Evolutionary conservation across 2,797 vertebrate species (phyloP), one percentile per base, ranked within the genome.

Genomic region (Molothrus ater): DNA sequence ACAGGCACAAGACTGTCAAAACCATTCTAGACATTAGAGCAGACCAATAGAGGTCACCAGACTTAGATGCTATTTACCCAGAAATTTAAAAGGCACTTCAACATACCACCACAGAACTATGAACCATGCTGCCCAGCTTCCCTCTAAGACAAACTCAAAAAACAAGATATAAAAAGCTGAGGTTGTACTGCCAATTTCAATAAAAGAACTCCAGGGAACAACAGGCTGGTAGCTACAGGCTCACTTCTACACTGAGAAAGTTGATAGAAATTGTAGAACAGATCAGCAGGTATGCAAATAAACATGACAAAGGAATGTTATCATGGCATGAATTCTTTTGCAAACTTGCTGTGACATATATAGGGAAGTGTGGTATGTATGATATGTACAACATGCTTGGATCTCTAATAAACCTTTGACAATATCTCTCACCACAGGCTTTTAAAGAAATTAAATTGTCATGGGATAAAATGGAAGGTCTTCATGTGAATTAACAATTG

Each of bases 391-490:
- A 20, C 8, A 31, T 31, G 14, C 42, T 21, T 72, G 31, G 59
- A 84, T 54, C 59, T 59, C 71, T 66, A 81, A 79, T 34, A 88
- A 72, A 81, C 25, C 7, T 93, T 72, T 82, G 70, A 81, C 76
- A 84, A 12, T 19, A 25, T 64, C 73, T 40, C 42, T 88, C 78
- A 90, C 28, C 60, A 59, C n/a, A 82, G 26, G 56, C 71, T 94
- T 93, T 93, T 87, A 87, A 91, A 92, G 78, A 95, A 93, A 93
- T 87, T 76, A 45, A 93, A 80, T 34, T 80, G 60, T 64, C 79
- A 82, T 11, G 45, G 28, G 26, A 29, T 66, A 66, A 87, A 80
- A 94, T 15, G 17, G 68, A 94, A 81, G 10, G 66, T 85, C 36
- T 16, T 81, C 31, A 38, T 28, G 36, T 40, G 42, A 85, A 76